Evolutionary conservation across 2,797 vertebrate species (phyloP), one percentile per base, ranked within the genome.

Genomic region (Craterocephalus amniculus): DNA sequence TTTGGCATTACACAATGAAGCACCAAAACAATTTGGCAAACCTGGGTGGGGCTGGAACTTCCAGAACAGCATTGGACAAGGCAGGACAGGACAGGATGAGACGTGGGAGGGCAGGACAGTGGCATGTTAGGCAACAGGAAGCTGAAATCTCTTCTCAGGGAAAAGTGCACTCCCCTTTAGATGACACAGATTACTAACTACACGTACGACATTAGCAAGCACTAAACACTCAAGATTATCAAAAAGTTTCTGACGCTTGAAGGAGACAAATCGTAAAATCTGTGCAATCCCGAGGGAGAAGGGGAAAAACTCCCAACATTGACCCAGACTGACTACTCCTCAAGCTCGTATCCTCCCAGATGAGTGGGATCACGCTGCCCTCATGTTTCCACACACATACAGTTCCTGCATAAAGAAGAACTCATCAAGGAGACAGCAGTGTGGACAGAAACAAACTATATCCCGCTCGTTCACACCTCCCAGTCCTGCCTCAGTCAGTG

Each of bases 1-100:
- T 90, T 88, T 83, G 83, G 67, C 68, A 81, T 94, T 88, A 90
- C 63, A 72, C 90, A 93, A 94, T 59, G 49, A 48, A 71, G 68
- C 36, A 48, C 64, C 76, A 72, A 72, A 70, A 70, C 51, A 72
- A 77, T 88, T 73, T 84, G 79, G 83, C 82, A 86, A 88, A 65
- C 70, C 65, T 36, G 38, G 91, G 79, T 76, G 81, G 72, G 90
- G 84, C 78, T 27, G 57, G 12, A 70, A 80, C 83, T 84, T 90
- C 89, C 69, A 80, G 82, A 78, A 74, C 79, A 52, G 43, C 51
- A 68, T 59, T 59, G 68, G 83, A 86, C 76, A 35, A 81, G 83
- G 76, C 84, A 75, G 79, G 77, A 87, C 70, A 57, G 67, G 78
- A 79, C 72, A 65, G 66, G 71, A 83, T 45, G 43, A 65, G 57